phyloP scores from a whole-genome alignment of 2,113 vertebrate species.

The Epinephelus cyanopodus region DNA sequence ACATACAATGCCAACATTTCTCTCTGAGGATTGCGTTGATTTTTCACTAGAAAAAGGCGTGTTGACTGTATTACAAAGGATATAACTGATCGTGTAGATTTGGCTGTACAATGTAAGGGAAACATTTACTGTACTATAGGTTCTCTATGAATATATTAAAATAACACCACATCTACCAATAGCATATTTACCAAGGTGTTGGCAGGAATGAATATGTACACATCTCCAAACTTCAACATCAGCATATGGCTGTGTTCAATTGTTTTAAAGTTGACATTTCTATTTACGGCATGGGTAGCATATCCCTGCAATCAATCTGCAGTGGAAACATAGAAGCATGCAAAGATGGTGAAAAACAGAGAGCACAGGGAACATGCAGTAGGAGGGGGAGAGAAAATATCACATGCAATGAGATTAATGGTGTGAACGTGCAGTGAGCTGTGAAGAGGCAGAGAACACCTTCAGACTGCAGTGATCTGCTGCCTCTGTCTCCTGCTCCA shows the following conservation, averaged over 20 bases:
- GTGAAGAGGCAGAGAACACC: constrained; percentile 27
- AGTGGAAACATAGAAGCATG: not conserved
- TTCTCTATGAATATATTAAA: not conserved
- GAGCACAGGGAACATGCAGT: constrained; percentile 26
- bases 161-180: not conserved
- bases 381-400: not conserved
- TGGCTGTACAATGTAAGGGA: not conserved
- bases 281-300: not conserved
- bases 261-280: not conserved
- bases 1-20: too few relatives aligned
- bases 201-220: not conserved
- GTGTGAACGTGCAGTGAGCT: constrained; percentile 51
- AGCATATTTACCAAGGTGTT: not conserved
- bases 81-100: not conserved
- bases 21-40: too few relatives aligned
- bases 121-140: not conserved
- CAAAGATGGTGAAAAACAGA: not conserved
- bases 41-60: not conserved
- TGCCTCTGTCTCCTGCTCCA: not conserved
- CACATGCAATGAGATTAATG: constrained; percentile 43
- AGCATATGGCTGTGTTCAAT: not conserved
- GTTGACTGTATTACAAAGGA: not conserved
- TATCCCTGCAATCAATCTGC: not conserved
- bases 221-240: not conserved
- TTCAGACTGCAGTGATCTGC: constrained; percentile 24